These are phyloP conservation scores for Frankliniella intonsa DNA, from an alignment of 2,888 invertebrate species.

Conservation along the genomic window DNA sequence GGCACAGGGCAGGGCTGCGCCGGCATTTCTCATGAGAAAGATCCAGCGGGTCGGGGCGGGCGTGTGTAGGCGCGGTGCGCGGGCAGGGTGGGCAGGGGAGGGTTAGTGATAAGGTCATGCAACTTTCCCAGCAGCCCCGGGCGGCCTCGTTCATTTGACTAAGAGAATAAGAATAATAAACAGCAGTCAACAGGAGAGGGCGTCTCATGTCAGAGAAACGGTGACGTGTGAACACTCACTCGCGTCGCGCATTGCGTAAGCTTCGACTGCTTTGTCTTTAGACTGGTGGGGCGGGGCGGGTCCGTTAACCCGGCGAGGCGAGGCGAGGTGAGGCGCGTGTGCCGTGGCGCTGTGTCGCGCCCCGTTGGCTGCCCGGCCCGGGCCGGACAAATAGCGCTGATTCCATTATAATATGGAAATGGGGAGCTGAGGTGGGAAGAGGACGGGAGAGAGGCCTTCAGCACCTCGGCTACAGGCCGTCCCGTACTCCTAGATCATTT, in stretches of 20 bases:
- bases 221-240: not conserved
- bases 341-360: not conserved
- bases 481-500: not conserved
- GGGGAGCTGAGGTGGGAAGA: not conserved
- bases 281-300: too few relatives aligned
- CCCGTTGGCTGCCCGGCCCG: not conserved
- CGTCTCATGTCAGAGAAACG: not conserved
- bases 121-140: not conserved
- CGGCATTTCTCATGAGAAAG: conserved; percentile 2
- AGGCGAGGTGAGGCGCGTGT: not conserved
- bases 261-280: not conserved
- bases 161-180: not conserved
- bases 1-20: not conserved
- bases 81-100: not conserved
- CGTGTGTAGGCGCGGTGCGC: not conserved
- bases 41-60: not conserved
- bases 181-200: not conserved
- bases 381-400: not conserved
- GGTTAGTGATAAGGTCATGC: conserved; percentile 13
- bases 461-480: not conserved
- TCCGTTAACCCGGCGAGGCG: too few relatives aligned
- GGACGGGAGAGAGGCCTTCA: not conserved
- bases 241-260: not conserved
- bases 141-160: conserved; percentile 2
- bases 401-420: conserved; percentile 1